Conservation (phyloP, 1,140 invertebrate species). For the Calephelis virginiensis region DNA sequence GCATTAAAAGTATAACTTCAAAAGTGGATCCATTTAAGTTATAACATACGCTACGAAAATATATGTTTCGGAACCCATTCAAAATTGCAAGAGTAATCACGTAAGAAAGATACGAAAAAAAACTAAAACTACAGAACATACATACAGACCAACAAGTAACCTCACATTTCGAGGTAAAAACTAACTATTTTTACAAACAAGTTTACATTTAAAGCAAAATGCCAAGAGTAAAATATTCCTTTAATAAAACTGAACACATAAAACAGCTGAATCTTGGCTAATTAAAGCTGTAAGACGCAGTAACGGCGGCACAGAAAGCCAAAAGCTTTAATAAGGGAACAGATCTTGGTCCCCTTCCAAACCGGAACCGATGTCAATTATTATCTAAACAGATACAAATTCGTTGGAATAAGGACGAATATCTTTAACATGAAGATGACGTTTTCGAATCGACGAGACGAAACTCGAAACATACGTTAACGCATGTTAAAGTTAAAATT, state of each 20-base stretch:
- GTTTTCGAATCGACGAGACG: background rate
- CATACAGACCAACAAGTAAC: too few species aligned
- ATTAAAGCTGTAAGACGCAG: conserved; percentile 25
- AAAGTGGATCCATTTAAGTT: too few species aligned
- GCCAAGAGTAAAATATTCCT: conserved; percentile 13
- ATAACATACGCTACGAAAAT: too few species aligned
- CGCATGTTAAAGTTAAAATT: background rate
- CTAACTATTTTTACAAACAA: background rate
- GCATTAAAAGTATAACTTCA: too few species aligned
- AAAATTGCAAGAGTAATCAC: too few species aligned
- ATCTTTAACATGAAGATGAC: too few species aligned
- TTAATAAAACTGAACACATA: conserved; percentile 23
- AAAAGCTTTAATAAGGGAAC: conserved; percentile 28
- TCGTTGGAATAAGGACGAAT: conserved; percentile 22
- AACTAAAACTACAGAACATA: too few species aligned
- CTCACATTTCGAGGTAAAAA: too few species aligned
- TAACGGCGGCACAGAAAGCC: conserved; percentile 21
- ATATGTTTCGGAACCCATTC: too few species aligned
- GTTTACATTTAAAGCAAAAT: conserved; percentile 10
- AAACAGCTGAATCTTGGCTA: conserved; percentile 25
- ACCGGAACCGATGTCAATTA: conserved; percentile 29
- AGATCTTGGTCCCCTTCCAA: conserved; percentile 25
- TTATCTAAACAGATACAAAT: conserved; percentile 26
- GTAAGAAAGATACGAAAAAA: too few species aligned
- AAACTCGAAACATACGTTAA: background rate